Percentiles rank a stretch among this genome's conserved stretches.
These are phyloP conservation scores for Camelus bactrianus DNA, from an alignment of 2,113 vertebrate species.

Conservation along the genomic window DNA sequence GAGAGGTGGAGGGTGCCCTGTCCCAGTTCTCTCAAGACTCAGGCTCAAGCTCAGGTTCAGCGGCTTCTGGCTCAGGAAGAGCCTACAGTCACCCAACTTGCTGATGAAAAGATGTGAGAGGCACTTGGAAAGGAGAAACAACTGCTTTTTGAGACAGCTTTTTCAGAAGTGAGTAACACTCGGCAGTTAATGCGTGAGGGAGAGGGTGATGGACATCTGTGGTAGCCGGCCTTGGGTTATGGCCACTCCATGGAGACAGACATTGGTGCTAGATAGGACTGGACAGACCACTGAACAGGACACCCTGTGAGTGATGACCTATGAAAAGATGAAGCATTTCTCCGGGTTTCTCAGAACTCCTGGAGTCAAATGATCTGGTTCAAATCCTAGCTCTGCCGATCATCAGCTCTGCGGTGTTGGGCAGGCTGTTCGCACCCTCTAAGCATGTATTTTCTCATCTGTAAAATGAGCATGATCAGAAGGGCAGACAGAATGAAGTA, in stretches of 20 bases:
- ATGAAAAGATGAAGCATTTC: background rate
- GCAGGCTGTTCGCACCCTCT: background rate
- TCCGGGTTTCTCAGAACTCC: background rate
- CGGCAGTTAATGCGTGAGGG: background rate
- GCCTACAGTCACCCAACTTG: background rate
- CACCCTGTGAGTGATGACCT: background rate
- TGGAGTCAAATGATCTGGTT: background rate
- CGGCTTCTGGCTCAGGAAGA: background rate
- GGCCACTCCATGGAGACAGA: background rate
- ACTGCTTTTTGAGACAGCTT: background rate
- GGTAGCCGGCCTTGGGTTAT: background rate
- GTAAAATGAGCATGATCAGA: background rate
- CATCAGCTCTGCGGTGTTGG: background rate
- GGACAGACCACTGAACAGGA: accelerated
- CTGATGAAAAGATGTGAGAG: background rate
- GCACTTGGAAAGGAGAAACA: background rate
- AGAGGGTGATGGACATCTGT: background rate
- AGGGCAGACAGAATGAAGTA: background rate
- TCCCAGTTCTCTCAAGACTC: background rate
- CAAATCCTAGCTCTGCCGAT: background rate
- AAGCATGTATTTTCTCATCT: slow-evolving; percentile 32
- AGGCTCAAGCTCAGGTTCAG: background rate
- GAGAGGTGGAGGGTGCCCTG: background rate
- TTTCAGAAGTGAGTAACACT: background rate
- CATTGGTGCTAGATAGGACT: accelerated